A percentile compares a stretch with the other conserved stretches of the same genome.
These are phyloP conservation scores for Automeris io DNA, from an alignment of 2,888 invertebrate genomes.

Conservation along the genomic window DNA sequence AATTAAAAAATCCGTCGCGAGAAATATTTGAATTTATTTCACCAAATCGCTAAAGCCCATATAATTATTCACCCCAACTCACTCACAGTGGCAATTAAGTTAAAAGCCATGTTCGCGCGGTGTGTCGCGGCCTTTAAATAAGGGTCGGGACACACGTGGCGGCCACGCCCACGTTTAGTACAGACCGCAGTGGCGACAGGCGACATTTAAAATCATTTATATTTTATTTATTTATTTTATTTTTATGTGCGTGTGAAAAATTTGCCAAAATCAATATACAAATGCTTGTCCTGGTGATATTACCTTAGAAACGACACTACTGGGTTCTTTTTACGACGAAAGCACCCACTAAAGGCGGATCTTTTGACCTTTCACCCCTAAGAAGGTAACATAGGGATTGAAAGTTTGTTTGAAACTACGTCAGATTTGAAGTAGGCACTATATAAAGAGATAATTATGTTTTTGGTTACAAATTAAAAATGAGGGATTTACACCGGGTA, in stretches of 20 bases:
- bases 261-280: too few species aligned
- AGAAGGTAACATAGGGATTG: too few species aligned
- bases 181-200: slow-evolving; percentile 32
- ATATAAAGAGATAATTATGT: too few species aligned
- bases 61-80: slow-evolving; percentile 44
- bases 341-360: too few species aligned
- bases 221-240: slow-evolving; percentile 4
- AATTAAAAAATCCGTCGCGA: slow-evolving; percentile 5
- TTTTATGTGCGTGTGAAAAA: background rate
- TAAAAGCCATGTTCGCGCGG: slow-evolving; percentile 57
- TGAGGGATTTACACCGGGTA: too few species aligned
- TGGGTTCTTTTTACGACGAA: too few species aligned
- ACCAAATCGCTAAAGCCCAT: slow-evolving; percentile 7
- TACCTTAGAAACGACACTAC: too few species aligned
- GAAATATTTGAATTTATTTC: slow-evolving; percentile 4
- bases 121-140: slow-evolving; percentile 62
- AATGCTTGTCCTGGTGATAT: too few species aligned
- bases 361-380: too few species aligned
- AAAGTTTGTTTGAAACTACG: too few species aligned
- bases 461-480: too few species aligned
- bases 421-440: too few species aligned
- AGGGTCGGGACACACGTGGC: slow-evolving; percentile 60
- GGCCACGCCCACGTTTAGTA: slow-evolving; percentile 57
- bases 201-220: slow-evolving; percentile 1
- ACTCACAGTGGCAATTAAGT: slow-evolving; percentile 61